A percentile compares a stretch with the other conserved stretches of the same genome.
phyloP scores from a whole-genome alignment of 2,797 vertebrate species.

The Liparis tanakae region DNA sequence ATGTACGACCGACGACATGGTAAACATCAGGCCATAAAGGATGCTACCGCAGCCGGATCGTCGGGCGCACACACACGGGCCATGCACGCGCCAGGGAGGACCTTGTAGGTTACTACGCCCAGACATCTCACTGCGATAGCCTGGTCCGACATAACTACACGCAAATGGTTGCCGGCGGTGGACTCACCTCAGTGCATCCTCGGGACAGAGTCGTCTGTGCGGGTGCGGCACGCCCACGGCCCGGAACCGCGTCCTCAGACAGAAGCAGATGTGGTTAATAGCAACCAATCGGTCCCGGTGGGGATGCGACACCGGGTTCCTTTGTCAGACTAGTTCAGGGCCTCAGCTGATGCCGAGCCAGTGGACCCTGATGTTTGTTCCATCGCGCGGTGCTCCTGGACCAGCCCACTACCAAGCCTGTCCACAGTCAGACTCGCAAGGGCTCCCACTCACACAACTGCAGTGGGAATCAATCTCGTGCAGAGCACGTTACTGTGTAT shows the following conservation, averaged over 20 bases:
- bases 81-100: slow-evolving; percentile 41
- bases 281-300: background rate
- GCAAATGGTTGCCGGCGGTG: background rate
- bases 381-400: slow-evolving; percentile 65
- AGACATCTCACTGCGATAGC: slow-evolving; percentile 8
- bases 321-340: slow-evolving; percentile 56
- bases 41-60: no score
- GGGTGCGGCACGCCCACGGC: slow-evolving; percentile 67
- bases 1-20: background rate
- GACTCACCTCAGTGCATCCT: slow-evolving; percentile 81
- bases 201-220: slow-evolving; percentile 53
- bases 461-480: background rate
- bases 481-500: background rate
- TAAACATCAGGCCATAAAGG: slow-evolving; percentile 7
- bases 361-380: slow-evolving; percentile 59
- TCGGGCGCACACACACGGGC: slow-evolving; percentile 4
- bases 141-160: background rate
- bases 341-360: slow-evolving; percentile 57
- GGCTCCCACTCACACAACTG: slow-evolving; percentile 4
- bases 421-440: slow-evolving; percentile 42
- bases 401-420: slow-evolving; percentile 87
- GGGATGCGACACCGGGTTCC: slow-evolving; percentile 8
- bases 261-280: slow-evolving; percentile 18
- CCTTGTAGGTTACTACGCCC: slow-evolving; percentile 22
- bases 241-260: slow-evolving; percentile 19